phyloP scores from a whole-genome alignment of 1,140 invertebrate species.

The Zophobas atratus region DNA sequence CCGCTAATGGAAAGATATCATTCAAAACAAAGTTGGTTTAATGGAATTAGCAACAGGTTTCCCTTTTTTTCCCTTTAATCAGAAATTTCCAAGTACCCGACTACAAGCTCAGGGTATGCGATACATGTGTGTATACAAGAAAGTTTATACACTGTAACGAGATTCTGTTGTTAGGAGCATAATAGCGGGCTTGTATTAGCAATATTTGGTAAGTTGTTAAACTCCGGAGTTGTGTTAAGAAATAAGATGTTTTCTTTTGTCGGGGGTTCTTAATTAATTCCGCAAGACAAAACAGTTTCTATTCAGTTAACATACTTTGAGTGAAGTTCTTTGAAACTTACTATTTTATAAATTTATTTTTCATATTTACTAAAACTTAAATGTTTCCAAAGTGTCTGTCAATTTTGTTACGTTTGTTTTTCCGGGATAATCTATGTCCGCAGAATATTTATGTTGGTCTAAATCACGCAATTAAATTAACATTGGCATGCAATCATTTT shows the following conservation, averaged over 20 bases:
- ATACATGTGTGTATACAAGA: constrained; percentile 33
- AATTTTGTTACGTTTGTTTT: not conserved
- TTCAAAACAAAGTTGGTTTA: constrained; percentile 14
- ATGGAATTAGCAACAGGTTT: constrained; percentile 37
- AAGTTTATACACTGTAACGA: constrained; percentile 30
- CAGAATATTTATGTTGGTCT: not conserved
- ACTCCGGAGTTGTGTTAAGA: constrained; percentile 21
- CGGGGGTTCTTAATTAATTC: constrained; percentile 3
- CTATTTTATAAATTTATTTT: no score
- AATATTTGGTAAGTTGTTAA: constrained; percentile 7
- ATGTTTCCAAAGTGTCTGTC: no score
- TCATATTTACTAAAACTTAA: no score
- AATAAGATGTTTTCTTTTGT: not conserved
- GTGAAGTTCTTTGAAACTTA: no score
- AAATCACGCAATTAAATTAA: constrained; percentile 30
- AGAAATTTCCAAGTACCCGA: not conserved
- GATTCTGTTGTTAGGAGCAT: constrained; percentile 13
- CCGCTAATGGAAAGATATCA: constrained; percentile 36
- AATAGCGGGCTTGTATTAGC: not conserved
- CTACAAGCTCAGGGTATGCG: constrained; percentile 13
- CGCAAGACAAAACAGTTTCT: not conserved
- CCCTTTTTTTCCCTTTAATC: not conserved
- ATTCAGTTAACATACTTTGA: no score
- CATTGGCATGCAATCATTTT: constrained; percentile 16
- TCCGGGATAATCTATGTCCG: constrained; percentile 8